Base-by-base conservation (phyloP, 2,113 vertebrate species). In the Pedionomus torquatus region DNA sequence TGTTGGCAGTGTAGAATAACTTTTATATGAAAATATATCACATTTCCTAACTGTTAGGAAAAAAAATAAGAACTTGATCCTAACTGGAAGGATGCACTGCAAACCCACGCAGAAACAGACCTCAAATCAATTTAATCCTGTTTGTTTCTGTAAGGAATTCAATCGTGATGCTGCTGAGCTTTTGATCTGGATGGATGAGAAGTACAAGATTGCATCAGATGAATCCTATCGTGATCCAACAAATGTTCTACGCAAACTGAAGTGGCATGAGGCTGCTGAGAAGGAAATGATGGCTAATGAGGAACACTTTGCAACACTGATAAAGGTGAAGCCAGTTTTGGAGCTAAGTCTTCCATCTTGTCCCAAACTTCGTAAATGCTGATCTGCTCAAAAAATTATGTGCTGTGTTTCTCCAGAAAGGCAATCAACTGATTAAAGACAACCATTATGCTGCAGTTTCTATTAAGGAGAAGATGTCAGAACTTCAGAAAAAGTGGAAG, bases 161-260 rank as follows among this genome's bases (percentile, higher is more conserved):
- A 98, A 98, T 92, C 98, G 97, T 86, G 98, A 99, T 31, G 97
- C 97, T 9, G 98, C 97, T 6, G 99, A 98, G 93, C 98, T 99
- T 92, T 89, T 98, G 81, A 84, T 99, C 68, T 99, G 99, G 99
- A 98, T 99, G 97, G 98, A 99, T 41, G 99, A 99, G 94, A 99
- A 99, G 93, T 98, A 98, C 61, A 97, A 97, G 95, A 96, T 98
- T 55, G 98, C 97, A 3, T 98, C 98, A 5, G 99, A 99, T 72
- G 98, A 99, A 95, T 98, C 98, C 5, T 98, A 98, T 83, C 97
- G 95, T 24, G 98, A 98, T 60, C 98, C 98, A 55, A 98, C 98
- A 41, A 99, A 98, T 90, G 83, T 98, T 83, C 98, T 98, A 6
- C 96, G 76, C 26, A 99, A 99, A 91, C 98, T 99, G 69, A 99